Percentiles rank a stretch among this genome's conserved stretches.
These are phyloP conservation scores for Sinella curviseta DNA, from an alignment of 1,140 invertebrate genomes.

Conservation along the genomic window DNA sequence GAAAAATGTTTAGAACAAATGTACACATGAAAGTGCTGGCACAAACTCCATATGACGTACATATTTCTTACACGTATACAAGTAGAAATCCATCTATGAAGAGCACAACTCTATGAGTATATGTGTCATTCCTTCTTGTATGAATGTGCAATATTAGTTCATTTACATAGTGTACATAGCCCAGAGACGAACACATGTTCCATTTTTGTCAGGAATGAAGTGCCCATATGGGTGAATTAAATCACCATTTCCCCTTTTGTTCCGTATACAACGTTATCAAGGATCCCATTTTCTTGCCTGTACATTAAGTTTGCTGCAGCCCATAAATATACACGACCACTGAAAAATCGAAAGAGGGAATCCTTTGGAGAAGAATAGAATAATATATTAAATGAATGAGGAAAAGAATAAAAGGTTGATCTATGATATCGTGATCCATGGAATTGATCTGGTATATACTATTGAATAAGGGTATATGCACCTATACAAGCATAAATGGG, in stretches of 20 bases:
- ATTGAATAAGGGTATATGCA: not conserved
- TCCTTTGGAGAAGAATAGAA: not conserved
- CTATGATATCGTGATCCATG: not conserved
- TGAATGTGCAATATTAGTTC: too few species aligned
- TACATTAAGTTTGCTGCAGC: too few species aligned
- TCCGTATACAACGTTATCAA: conserved; percentile 23
- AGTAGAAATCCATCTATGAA: too few species aligned
- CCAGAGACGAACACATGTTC: conserved; percentile 24
- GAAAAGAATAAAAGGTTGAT: conserved; percentile 25
- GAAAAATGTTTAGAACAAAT: not conserved
- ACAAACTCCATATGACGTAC: too few species aligned
- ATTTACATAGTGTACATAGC: not conserved
- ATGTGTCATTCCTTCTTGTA: too few species aligned
- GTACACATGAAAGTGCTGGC: not conserved
- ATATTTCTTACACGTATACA: too few species aligned
- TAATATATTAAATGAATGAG: not conserved
- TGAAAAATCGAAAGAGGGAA: not conserved
- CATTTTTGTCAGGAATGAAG: conserved; percentile 38
- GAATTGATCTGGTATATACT: not conserved
- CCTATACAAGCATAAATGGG: not conserved
- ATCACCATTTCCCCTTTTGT: conserved; percentile 42
- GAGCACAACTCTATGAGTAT: too few species aligned
- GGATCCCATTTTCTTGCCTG: not conserved
- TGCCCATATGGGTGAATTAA: conserved; percentile 48
- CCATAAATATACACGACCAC: too few species aligned